A percentile compares a stretch with the other conserved stretches of the same genome.
Conservation (phyloP, 2,888 invertebrate genomes). For the Tenthredo distinguenda region DNA sequence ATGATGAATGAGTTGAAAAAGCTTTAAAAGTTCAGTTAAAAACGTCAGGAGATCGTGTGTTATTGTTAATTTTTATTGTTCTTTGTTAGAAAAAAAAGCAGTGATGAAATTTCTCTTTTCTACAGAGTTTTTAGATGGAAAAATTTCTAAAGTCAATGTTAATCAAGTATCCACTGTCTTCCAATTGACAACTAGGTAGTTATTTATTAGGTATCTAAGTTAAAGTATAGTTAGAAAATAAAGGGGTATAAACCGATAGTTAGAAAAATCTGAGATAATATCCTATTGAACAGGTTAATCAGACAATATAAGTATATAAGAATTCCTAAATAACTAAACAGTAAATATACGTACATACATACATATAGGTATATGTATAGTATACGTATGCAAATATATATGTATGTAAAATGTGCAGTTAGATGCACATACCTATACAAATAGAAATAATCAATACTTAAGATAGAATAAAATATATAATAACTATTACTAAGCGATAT, state of each 20-base stretch:
- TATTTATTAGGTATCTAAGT: neutral
- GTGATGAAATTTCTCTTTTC: neutral
- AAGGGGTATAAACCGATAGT: neutral
- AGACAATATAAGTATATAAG: neutral
- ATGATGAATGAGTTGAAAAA: neutral
- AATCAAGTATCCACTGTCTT: slow-evolving; percentile 21
- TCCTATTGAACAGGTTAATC: neutral
- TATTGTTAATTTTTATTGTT: slow-evolving; percentile 8
- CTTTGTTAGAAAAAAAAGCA: neutral
- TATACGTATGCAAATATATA: neutral
- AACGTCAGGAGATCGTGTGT: neutral
- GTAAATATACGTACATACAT: neutral
- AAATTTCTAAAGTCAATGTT: neutral
- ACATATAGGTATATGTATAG: neutral
- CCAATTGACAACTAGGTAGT: neutral
- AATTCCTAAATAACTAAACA: neutral
- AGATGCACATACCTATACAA: neutral
- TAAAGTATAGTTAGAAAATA: neutral
- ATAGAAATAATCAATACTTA: slow-evolving; percentile 29
- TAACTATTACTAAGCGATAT: neutral
- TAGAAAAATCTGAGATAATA: slow-evolving; percentile 9
- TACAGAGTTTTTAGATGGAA: neutral
- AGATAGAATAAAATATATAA: slow-evolving; percentile 15
- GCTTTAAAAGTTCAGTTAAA: neutral
- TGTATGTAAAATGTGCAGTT: neutral